Conservation (phyloP, 1,140 invertebrate genomes). For the Lineus longissimus region DNA sequence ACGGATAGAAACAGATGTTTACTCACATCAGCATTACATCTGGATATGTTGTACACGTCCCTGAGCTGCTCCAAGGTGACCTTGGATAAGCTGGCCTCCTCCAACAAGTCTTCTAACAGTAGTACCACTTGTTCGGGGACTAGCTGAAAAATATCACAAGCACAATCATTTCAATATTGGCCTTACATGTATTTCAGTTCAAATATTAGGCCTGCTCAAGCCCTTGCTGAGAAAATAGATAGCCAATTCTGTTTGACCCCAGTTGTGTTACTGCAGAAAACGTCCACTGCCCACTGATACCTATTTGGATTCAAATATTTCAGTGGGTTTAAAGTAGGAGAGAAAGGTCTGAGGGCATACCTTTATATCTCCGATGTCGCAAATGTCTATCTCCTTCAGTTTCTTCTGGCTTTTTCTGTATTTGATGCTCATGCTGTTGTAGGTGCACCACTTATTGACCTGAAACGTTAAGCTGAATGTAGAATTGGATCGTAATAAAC, state of each 20-base stretch:
- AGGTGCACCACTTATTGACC: neutral
- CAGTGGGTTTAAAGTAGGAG: no score
- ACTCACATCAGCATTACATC: conserved; percentile 26
- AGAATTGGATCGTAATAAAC: no score
- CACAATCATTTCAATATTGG: neutral
- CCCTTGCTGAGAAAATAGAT: no score
- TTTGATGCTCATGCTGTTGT: neutral
- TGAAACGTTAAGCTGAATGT: no score
- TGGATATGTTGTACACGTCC: conserved; percentile 10
- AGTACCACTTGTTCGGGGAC: conserved; percentile 23
- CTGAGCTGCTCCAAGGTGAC: conserved; percentile 14
- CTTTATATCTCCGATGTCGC: neutral
- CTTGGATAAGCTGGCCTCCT: conserved; percentile 8
- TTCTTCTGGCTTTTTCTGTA: neutral
- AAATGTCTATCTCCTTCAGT: neutral
- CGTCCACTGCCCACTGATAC: no score
- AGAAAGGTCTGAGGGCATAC: no score
- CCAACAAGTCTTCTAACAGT: conserved; percentile 25
- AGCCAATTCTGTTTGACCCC: no score
- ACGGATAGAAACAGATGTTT: no score
- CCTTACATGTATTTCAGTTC: no score
- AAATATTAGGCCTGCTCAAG: no score
- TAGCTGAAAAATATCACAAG: neutral
- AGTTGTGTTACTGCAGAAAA: no score
- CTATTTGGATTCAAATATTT: no score